Conservation (phyloP, 2,113 vertebrate genomes). For the Pygoscelis adeliae region DNA sequence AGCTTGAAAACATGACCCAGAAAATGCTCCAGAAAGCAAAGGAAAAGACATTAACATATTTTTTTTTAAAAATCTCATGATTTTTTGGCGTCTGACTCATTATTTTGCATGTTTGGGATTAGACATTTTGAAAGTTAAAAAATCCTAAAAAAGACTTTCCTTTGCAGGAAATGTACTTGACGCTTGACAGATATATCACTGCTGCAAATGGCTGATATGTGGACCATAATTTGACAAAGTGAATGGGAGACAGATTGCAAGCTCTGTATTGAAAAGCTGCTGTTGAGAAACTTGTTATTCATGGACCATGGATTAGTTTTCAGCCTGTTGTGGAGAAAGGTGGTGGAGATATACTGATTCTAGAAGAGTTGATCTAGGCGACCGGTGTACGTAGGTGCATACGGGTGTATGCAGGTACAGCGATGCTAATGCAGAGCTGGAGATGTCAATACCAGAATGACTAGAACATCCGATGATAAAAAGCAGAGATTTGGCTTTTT, state of each 20-base stretch:
- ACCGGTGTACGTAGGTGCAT: neutral
- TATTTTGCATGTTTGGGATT: conserved; percentile 52
- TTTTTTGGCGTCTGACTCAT: conserved; percentile 41
- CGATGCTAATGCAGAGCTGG: neutral
- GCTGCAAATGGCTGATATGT: conserved; percentile 38
- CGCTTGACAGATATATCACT: conserved; percentile 48
- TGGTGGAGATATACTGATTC: neutral
- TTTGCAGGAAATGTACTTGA: conserved; percentile 45
- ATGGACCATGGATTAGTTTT: neutral
- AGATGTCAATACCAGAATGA: neutral
- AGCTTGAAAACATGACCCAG: conserved; percentile 48
- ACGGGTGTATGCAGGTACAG: neutral
- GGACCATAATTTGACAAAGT: conserved; percentile 52
- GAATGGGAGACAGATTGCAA: conserved; percentile 53
- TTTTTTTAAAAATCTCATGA: neutral
- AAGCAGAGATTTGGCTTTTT: neutral
- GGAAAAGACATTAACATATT: neutral
- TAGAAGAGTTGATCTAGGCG: neutral
- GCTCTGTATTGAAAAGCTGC: conserved; percentile 40
- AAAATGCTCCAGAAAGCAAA: conserved; percentile 28
- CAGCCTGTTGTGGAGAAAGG: neutral
- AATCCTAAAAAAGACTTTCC: conserved; percentile 34
- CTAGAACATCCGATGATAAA: neutral
- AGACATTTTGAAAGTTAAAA: conserved; percentile 45
- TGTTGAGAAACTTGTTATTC: conserved; percentile 46